A percentile compares a stretch with the other conserved stretches of the same genome.
Evolutionary conservation across 2,888 invertebrate species (phyloP).

Genomic region (Loripinus fragilis): DNA sequence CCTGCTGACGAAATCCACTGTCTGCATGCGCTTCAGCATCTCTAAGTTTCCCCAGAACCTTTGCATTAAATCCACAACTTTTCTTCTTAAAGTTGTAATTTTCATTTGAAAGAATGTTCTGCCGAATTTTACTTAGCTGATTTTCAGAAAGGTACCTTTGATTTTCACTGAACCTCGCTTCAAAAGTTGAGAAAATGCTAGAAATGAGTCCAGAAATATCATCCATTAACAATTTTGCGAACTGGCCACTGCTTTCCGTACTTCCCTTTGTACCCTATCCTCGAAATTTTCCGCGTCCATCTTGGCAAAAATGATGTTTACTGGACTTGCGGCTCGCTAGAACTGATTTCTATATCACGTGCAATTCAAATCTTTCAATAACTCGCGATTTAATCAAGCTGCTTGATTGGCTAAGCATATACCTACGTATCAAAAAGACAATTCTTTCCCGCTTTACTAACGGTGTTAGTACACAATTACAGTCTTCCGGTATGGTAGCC

Average conservation of each 20-base stretch:
- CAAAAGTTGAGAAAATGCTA: not conserved
- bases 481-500: too few species aligned
- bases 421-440: not conserved
- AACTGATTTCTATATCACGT: not conserved
- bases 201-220: not conserved
- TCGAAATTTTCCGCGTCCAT: slow-evolving; percentile 13
- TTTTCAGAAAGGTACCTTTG: not conserved
- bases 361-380: too few species aligned
- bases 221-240: slow-evolving; percentile 9
- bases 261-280: not conserved
- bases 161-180: not conserved
- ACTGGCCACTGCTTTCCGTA: not conserved
- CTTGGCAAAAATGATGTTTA: not conserved
- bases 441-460: slow-evolving; percentile 8
- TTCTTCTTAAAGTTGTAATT: slow-evolving; percentile 13
- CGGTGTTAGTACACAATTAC: too few species aligned
- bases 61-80: slow-evolving; percentile 16
- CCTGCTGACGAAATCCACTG: not conserved
- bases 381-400: not conserved
- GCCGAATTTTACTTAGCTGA: slow-evolving; percentile 13
- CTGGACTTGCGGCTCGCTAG: not conserved
- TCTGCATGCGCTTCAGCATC: slow-evolving; percentile 2
- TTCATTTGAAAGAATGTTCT: slow-evolving; percentile 14
- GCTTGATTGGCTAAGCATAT: not conserved
- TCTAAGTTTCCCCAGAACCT: not conserved